A percentile compares a stretch with the other conserved stretches of the same genome.
Evolutionary conservation across 2,888 invertebrate species (phyloP).

Genomic region (Petrolisthes cinctipes): DNA sequence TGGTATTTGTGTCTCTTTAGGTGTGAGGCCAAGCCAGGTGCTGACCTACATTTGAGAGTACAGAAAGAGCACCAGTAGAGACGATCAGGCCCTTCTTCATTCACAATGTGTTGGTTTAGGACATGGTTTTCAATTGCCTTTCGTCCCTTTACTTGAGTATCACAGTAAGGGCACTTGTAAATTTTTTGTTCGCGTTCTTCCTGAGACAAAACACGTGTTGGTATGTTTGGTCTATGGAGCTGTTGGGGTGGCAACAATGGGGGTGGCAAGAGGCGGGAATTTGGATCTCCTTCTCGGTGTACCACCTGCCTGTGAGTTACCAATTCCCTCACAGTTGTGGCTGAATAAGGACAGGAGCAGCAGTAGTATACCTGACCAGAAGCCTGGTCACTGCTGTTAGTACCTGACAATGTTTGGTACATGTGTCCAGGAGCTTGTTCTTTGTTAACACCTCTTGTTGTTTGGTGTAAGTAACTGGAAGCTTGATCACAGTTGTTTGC

Average conservation of each 20-base stretch:
- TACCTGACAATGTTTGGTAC: neutral
- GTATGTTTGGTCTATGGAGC: neutral
- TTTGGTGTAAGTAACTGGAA: neutral
- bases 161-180: conserved; percentile 62
- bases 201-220: neutral
- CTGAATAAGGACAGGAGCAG: conserved; percentile 28
- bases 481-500: too few species aligned
- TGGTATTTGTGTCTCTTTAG: conserved; percentile 49
- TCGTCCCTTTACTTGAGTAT: conserved; percentile 38
- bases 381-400: neutral
- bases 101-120: conserved; percentile 38
- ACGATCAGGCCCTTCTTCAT: conserved; percentile 28
- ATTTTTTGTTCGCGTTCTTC: conserved; percentile 37
- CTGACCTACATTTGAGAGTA: conserved; percentile 54
- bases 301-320: conserved; percentile 21
- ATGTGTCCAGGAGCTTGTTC: neutral
- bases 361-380: conserved; percentile 5
- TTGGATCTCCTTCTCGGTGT: neutral
- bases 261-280: neutral
- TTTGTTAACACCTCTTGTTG: neutral
- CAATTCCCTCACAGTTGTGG: conserved; percentile 17
- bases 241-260: conserved; percentile 1
- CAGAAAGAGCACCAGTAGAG: conserved; percentile 59
- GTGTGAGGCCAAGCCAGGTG: conserved; percentile 50
- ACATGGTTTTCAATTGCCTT: conserved; percentile 54